A percentile compares a stretch with the other conserved stretches of the same genome.
These are phyloP conservation scores for Steinernema carpocapsae DNA, from an alignment of 2,888 invertebrate genomes.

Conservation along the genomic window DNA sequence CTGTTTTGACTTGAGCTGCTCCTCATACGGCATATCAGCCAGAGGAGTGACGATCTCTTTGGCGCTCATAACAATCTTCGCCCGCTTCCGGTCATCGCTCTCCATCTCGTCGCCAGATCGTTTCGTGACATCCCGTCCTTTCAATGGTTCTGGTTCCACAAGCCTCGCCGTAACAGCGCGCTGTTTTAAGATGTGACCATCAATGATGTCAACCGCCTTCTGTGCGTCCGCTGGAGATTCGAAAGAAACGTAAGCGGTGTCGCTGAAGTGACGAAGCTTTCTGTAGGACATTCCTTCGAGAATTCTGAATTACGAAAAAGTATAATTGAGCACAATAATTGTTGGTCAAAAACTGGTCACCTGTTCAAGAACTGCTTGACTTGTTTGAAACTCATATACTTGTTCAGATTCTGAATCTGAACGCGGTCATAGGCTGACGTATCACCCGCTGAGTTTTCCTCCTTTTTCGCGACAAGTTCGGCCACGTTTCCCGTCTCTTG, in stretches of 20 bases:
- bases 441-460: neutral
- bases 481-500: too few species aligned
- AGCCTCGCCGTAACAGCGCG: conserved; percentile 40
- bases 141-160: conserved; percentile 37
- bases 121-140: conserved; percentile 32
- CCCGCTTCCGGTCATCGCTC: conserved; percentile 35
- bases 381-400: conserved; percentile 53
- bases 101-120: neutral
- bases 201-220: conserved; percentile 44
- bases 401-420: conserved; percentile 57
- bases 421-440: conserved; percentile 45
- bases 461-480: too few species aligned
- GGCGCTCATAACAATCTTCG: conserved; percentile 51
- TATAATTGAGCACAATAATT: conserved; percentile 9
- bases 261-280: conserved; percentile 50
- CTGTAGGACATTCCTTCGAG: conserved; percentile 38
- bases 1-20: conserved; percentile 62
- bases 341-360: conserved; percentile 47
- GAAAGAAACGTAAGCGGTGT: conserved; percentile 55
- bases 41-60: conserved; percentile 64
- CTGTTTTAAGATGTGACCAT: conserved; percentile 44
- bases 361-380: conserved; percentile 57
- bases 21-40: conserved; percentile 58
- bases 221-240: conserved; percentile 50
- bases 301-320: conserved; percentile 33